Percentiles rank a stretch among this genome's conserved stretches.
Conservation (phyloP, 2,113 vertebrate species). For the Bufo gargarizans region DNA sequence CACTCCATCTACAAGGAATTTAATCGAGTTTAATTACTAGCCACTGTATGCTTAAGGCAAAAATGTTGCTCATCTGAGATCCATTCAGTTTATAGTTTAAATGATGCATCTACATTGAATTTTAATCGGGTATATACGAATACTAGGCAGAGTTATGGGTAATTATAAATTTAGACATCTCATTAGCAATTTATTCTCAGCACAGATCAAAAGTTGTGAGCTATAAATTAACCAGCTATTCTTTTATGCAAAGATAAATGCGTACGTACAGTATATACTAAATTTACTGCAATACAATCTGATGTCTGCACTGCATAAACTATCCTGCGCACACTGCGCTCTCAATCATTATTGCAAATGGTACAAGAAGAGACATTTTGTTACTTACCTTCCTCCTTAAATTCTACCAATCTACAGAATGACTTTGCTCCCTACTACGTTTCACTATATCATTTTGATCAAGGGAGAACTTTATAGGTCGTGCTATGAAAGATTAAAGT, state of each 20-base stretch:
- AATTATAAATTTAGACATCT: constrained; percentile 48
- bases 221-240: constrained; percentile 39
- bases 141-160: constrained; percentile 24
- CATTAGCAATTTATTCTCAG: constrained; percentile 46
- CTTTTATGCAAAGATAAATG: constrained; percentile 39
- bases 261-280: not conserved
- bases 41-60: constrained; percentile 51
- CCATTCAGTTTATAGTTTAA: constrained; percentile 51
- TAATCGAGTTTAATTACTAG: constrained; percentile 50
- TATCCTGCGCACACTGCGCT: not conserved
- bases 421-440: not conserved
- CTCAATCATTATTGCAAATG: not conserved
- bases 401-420: not conserved
- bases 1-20: constrained; percentile 48
- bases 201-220: constrained; percentile 42
- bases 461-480: not conserved
- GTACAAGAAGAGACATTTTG: not conserved
- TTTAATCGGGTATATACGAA: constrained; percentile 25
- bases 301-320: constrained; percentile 7
- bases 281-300: constrained; percentile 32
- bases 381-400: not conserved
- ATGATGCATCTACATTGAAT: constrained; percentile 49
- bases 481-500: not conserved
- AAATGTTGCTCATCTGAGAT: constrained; percentile 47
- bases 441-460: not conserved